A percentile compares a stretch with the other conserved stretches of the same genome.
phyloP scores from a whole-genome alignment of 2,888 invertebrate species.

The Pediacus dermestoides region DNA sequence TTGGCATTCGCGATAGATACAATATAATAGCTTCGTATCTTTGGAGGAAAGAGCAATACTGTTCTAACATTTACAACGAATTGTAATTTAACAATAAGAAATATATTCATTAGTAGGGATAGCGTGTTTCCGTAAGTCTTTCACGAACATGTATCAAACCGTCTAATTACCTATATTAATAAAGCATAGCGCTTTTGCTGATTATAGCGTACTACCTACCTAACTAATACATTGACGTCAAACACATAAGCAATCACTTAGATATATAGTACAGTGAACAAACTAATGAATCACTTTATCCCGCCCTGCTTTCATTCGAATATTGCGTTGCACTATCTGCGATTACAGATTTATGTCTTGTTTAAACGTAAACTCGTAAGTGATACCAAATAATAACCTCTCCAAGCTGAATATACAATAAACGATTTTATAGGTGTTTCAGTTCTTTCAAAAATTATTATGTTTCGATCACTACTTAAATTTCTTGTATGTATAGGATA shows the following conservation, averaged over 20 bases:
- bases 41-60: too few relatives aligned
- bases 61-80: too few relatives aligned
- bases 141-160: constrained; percentile 25
- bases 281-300: constrained; percentile 37
- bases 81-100: too few relatives aligned
- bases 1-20: too few relatives aligned
- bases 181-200: constrained; percentile 31
- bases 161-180: constrained; percentile 33
- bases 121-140: constrained; percentile 26
- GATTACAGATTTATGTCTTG: constrained; percentile 35
- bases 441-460: too few relatives aligned
- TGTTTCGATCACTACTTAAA: too few relatives aligned
- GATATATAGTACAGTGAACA: constrained; percentile 32
- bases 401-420: too few relatives aligned
- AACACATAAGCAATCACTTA: constrained; percentile 36
- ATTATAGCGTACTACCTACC: constrained; percentile 31
- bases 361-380: constrained; percentile 33
- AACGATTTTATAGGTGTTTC: too few relatives aligned
- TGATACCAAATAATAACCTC: constrained; percentile 22
- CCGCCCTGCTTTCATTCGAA: constrained; percentile 36
- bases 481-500: too few relatives aligned
- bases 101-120: constrained; percentile 11
- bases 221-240: constrained; percentile 35
- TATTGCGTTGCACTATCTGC: constrained; percentile 31
- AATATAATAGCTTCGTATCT: too few relatives aligned